These are phyloP conservation scores for Microcebus jonahi DNA, from an alignment of 2,113 vertebrate genomes.

Conservation along the genomic window DNA sequence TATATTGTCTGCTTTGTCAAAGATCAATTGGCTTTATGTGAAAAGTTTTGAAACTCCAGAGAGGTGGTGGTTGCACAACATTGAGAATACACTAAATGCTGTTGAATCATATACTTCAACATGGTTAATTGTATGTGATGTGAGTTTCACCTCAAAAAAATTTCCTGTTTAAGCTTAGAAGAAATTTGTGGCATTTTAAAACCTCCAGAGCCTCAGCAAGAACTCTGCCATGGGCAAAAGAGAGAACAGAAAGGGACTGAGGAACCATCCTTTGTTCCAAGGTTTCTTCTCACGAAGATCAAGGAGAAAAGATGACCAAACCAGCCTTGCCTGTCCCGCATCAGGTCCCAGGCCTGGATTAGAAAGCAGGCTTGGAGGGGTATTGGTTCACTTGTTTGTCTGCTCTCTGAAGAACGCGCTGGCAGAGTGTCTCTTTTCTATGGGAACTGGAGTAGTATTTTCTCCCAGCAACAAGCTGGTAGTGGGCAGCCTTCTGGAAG, in stretches of 20 bases:
- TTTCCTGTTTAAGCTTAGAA: background rate
- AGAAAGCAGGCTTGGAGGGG: background rate
- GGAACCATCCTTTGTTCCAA: background rate
- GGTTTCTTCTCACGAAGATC: background rate
- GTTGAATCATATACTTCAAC: background rate
- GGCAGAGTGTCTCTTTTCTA: background rate
- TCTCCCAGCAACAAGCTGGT: too few relatives aligned
- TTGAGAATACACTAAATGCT: background rate
- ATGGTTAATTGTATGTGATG: background rate
- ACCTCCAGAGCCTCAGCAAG: background rate
- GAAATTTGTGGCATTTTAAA: background rate
- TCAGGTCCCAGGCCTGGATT: background rate
- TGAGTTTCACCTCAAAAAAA: background rate
- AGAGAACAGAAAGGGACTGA: background rate
- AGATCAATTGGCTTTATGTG: too few relatives aligned
- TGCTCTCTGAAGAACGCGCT: background rate
- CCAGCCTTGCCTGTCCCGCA: background rate
- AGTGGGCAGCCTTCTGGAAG: background rate
- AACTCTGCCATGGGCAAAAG: background rate
- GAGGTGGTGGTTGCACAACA: background rate
- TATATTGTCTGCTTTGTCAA: too few relatives aligned
- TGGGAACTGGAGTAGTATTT: background rate
- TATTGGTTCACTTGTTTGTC: background rate
- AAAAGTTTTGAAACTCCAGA: background rate
- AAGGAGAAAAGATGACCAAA: background rate